Base-by-base conservation (phyloP, 2,113 vertebrate species). In the Elgaria multicarinata region DNA sequence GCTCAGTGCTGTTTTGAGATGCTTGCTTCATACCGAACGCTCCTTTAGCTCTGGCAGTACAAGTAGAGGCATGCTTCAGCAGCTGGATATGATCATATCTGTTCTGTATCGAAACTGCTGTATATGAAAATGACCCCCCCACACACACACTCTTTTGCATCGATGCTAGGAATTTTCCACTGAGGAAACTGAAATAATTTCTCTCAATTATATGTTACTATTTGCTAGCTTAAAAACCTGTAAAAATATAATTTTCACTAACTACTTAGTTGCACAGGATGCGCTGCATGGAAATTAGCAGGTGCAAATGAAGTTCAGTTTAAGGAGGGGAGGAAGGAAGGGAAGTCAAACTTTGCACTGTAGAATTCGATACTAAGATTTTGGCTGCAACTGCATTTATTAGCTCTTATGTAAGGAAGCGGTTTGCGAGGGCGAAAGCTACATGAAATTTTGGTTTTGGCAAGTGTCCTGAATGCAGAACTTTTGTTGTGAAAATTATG, bases 221-320 rank as follows among this genome's bases (percentile, higher is more conserved):
- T 90, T 94, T 95, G 31, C 66, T 58, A 22, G 31, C 80, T 93
- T 84, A 91, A 90, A 94, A 85, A 89, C 86, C 83, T 80, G 82
- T 89, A 72, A 85, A 88, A 92, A 90, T 92, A 88, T 92, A 90
- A 95, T 96, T 95, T 94, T 72, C 91, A 90, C 67, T 90, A 89
- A 89, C 95, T 92, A 91, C 86, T 95, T 93, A 90, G 92, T 85
- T 91, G 80, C 36, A 55, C 39, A 50, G 90, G 90, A 85, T 83
- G 39, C 87, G 87, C 39, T 0, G 88, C 91, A 78, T 92, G 95
- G 92, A 92, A 94, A 90, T 89, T 89, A 80, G 44, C 64, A 92
- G 89, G 90, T 94, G 93, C 91, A 94, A 95, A 95, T 94, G 88
- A 92, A 92, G 87, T 90, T 78, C 88, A 77, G 71, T 69, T 39